Base-by-base conservation (phyloP, 2,113 vertebrate species). In the Apodemus speciosus region DNA sequence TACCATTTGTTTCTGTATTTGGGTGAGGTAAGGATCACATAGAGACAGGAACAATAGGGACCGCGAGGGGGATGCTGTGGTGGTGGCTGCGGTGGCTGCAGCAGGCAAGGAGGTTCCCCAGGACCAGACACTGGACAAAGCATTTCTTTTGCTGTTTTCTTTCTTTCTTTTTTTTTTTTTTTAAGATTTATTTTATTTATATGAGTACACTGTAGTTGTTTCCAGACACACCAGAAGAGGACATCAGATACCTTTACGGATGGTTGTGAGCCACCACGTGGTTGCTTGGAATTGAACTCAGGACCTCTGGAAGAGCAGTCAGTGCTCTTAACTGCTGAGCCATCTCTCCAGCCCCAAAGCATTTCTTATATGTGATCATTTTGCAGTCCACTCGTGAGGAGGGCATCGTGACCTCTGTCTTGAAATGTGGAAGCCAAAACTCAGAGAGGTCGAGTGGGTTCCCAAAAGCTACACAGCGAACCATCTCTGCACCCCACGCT, bases 401-500 rank as follows among this genome's bases (percentile, higher is more conserved):
- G 4, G 30, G 0, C 14, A n/a, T 62, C 58, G 3, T 21, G 27
- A 56, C 16, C 6, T 68, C 32, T 9, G 9, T 27, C 25, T 79
- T 60, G 16, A 40, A 27, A 16, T 0, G 30, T 43, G 53, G 40
- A 89, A 46, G 35, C 49, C 1, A 20, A 85, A 80, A 40, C 66
- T 79, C 80, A 73, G 81, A 94, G 93, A 88, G 32, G 91, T 73
- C 62, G 56, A 80, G 32, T 35, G 2, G 77, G 15, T n/a, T 79
- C 32, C 21, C 20, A 25, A 40, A 30, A 68, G 68, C 3, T 64
- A 56, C 90, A 75, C 56, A 95, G 81, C 38, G 11, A 40, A 35
- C 2, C 0, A 14, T 66, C 16, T 49, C 16, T 18, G 87, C 43
- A 35, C 69, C 2, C 4, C 3, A 0, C 40, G 46, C 18, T 85